phyloP scores from a whole-genome alignment of 92 coral and sea anemone genomes.

The Epizoanthus stellaris region DNA sequence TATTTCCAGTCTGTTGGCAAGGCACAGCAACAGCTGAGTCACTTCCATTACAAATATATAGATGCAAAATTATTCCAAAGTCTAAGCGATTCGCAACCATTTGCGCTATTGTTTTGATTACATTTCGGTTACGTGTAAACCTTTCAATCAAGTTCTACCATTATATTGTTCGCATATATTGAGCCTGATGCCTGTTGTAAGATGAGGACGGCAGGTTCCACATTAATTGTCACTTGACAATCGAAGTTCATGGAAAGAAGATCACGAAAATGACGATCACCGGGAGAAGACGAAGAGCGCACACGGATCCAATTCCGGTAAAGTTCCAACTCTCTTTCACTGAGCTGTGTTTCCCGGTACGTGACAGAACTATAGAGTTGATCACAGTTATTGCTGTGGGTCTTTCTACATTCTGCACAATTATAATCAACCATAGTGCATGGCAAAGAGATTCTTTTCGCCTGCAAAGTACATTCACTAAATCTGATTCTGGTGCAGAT shows the following conservation, averaged over 20 bases:
- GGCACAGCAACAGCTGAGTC: background rate
- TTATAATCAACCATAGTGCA: too few species aligned
- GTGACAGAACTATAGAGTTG: too few species aligned
- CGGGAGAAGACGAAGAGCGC: conserved; percentile 1
- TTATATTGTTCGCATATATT: background rate
- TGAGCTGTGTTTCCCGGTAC: too few species aligned
- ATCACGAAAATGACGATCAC: conserved; percentile 5
- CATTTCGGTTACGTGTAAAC: background rate
- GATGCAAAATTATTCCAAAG: conserved; percentile 13
- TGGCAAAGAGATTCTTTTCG: too few species aligned
- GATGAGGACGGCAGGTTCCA: background rate
- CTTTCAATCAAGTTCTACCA: background rate
- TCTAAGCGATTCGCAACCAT: background rate
- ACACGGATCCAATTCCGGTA: conserved; percentile 23
- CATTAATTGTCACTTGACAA: background rate
- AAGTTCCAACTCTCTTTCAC: background rate
- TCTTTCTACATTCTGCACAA: too few species aligned
- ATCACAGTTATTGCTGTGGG: too few species aligned
- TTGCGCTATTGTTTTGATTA: conserved; percentile 15
- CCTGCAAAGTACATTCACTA: too few species aligned
- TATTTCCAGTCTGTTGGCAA: background rate
- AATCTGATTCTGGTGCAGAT: too few species aligned
- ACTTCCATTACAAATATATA: background rate
- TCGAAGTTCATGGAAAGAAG: background rate
- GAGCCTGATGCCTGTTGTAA: background rate